phyloP scores from a whole-genome alignment of 2,888 invertebrate species.

The Lamellibrachia satsuma region DNA sequence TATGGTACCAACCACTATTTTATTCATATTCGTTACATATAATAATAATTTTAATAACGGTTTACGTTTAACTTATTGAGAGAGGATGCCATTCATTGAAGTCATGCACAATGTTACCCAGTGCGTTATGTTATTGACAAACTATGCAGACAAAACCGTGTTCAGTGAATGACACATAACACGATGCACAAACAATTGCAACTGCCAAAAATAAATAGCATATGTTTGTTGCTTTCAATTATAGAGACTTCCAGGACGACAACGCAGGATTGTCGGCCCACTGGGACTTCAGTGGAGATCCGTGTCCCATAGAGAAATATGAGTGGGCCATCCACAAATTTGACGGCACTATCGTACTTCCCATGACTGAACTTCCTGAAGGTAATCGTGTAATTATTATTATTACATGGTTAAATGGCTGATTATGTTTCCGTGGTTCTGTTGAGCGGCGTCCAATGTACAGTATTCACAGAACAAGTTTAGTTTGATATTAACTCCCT shows the following conservation, averaged over 20 bases:
- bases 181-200: background rate
- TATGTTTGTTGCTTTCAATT: background rate
- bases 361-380: background rate
- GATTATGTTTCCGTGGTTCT: too few species aligned
- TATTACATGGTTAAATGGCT: background rate
- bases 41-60: too few species aligned
- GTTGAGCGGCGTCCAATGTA: too few species aligned
- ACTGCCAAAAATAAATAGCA: background rate
- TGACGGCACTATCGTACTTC: background rate
- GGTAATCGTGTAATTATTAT: background rate
- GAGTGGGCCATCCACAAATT: background rate
- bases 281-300: background rate
- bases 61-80: too few species aligned
- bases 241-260: background rate
- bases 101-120: too few species aligned
- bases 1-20: background rate
- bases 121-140: too few species aligned
- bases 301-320: background rate
- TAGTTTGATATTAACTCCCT: too few species aligned
- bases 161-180: too few species aligned
- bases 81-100: too few species aligned
- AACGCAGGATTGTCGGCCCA: background rate
- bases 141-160: too few species aligned
- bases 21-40: background rate
- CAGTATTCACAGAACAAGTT: too few species aligned